These are phyloP conservation scores for Mimumesa dahlbomi DNA, from an alignment of 2,888 invertebrate genomes.

Conservation along the genomic window DNA sequence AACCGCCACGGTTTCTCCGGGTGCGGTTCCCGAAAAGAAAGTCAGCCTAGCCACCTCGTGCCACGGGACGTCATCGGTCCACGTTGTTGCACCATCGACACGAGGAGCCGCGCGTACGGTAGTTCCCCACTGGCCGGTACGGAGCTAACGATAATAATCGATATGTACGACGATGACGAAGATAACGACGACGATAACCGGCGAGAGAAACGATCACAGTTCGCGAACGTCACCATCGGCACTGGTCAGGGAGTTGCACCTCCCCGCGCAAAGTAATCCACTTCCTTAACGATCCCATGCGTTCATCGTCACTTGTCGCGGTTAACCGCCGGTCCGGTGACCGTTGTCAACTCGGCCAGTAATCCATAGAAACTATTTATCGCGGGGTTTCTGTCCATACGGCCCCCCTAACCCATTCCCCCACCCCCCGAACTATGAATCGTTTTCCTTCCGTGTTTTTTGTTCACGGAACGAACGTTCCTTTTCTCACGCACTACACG, in stretches of 20 bases:
- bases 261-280: constrained; percentile 69
- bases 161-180: too few species aligned
- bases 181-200: too few species aligned
- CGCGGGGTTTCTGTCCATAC: background rate
- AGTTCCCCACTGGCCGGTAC: constrained; percentile 27
- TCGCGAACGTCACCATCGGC: constrained; percentile 54
- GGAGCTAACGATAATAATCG: background rate
- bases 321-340: constrained; percentile 40
- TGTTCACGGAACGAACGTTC: too few species aligned
- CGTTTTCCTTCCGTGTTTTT: constrained; percentile 4
- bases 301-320: constrained; percentile 31
- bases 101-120: constrained; percentile 20
- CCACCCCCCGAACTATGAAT: constrained; percentile 9
- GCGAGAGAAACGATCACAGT: constrained; percentile 1
- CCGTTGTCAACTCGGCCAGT: constrained; percentile 55
- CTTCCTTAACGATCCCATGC: constrained; percentile 71
- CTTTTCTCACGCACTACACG: background rate
- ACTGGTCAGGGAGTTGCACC: constrained; percentile 69
- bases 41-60: constrained; percentile 6
- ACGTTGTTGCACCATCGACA: constrained; percentile 36
- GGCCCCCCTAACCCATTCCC: constrained; percentile 42
- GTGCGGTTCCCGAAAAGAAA: background rate
- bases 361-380: constrained; percentile 52
- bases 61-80: constrained; percentile 27
- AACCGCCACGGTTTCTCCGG: too few species aligned